Evolutionary conservation across 2,888 invertebrate species (phyloP), one percentile per base, ranked within the genome.

Genomic region (Axea sp.): DNA sequence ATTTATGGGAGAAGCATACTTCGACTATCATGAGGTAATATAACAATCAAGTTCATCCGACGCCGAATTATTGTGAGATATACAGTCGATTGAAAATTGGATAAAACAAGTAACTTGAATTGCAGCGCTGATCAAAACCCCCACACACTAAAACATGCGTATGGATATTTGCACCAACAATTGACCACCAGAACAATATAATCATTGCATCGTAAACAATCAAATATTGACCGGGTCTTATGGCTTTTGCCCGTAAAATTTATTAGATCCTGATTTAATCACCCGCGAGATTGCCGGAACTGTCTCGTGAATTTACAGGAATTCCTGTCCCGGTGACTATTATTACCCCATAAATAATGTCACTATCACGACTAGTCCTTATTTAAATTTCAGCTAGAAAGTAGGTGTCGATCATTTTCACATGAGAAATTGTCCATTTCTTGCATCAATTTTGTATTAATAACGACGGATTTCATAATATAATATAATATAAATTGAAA

Each of bases 301-400:
- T 24, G 59, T 62, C 60, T 39, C 31, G 41, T 51, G 59, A 22
- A 59, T 73, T 73, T 60, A 37, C 53, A 57, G 55, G 72, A 76
- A 69, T 62, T 67, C 19, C 33, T 67, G 41, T 37, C 15, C 11
- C 24, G 37, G 30, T 17, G 74, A 64, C 74, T 49, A 72, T 76
- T 76, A 76, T 74, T 74, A 47, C 68, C 39, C 72, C 51, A 74
- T 76, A 76, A 76, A 76, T 74, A 72, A 72, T 45, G 14, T 28
- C 35, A 51, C 47, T 31, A 62, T 28, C 51, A 43, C 33, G 39
- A 37, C 33, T 26, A 3, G 39, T 22, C 45, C 15, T 12, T 45
- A 65, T 35, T 19, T 19, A 19, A 19, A 19, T 19, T 19, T 19
- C 19, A 19, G n/a, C n/a, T n/a, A n/a, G n/a, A 31, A 31, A 31